Evolutionary conservation across 2,113 vertebrate species (phyloP).

Genomic region (Mesocricetus auratus): DNA sequence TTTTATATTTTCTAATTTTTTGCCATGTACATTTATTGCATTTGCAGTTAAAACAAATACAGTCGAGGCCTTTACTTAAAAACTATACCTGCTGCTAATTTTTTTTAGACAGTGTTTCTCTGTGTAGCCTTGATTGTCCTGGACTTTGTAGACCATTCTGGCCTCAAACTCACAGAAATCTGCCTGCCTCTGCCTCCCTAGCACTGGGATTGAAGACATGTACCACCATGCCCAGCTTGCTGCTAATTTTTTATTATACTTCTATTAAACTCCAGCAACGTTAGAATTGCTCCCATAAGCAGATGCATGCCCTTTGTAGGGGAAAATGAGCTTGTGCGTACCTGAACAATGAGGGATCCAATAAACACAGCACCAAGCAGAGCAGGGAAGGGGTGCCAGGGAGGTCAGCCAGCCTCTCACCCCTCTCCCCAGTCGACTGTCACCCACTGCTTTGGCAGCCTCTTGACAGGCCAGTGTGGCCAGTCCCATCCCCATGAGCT

Average conservation of each 20-base stretch:
- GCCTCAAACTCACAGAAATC: background rate
- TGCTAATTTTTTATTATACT: slow-evolving; percentile 1
- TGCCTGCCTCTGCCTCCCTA: background rate
- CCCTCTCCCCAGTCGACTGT: background rate
- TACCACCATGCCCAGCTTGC: background rate
- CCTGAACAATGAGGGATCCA: background rate
- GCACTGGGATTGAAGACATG: background rate
- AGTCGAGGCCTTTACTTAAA: slow-evolving; percentile 33
- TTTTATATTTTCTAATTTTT: slow-evolving; percentile 42
- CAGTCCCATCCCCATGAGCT: accelerated
- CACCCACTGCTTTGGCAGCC: background rate
- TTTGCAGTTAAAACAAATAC: background rate
- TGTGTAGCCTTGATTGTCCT: background rate
- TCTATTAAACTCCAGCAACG: background rate
- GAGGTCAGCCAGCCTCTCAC: background rate
- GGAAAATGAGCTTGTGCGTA: background rate
- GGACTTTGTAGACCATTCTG: background rate
- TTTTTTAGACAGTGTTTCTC: background rate
- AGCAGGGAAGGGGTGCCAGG: background rate
- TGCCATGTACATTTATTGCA: background rate
- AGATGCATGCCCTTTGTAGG: background rate
- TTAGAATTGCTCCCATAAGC: slow-evolving; percentile 6
- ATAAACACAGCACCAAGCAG: background rate
- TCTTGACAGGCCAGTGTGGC: background rate
- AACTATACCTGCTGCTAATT: background rate